Base-by-base conservation (phyloP, 2,888 invertebrate species). In the Scaptomyza parva region DNA sequence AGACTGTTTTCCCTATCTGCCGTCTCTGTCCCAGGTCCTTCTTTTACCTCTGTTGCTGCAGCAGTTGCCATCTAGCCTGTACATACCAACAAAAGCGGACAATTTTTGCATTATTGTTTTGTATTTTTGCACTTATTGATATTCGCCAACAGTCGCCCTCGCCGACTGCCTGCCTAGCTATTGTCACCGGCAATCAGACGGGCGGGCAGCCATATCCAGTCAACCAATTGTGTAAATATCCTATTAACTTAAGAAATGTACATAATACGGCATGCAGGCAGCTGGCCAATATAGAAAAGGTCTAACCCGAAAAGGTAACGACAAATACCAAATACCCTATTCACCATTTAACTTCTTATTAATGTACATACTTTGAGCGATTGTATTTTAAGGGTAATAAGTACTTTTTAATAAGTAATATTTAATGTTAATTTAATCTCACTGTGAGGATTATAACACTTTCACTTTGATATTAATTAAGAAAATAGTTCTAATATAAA, bases 201-300 rank as follows among this genome's bases (percentile, higher is more conserved):
- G 35, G n/a, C 37, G 8, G 37, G 9, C 7, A 28, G 44, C 3
- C 40, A 6, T 18, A 11, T 9, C 33, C 35, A 24, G 48, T n/a
- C 50, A 65, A 67, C 45, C 71, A 85, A 76, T 79, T 82, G 79
- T 85, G 30, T 54, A 85, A 82, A 79, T 79, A 82, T 71, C 52
- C 70, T 74, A 78, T 82, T 82, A 78, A 73, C 78, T 84, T 30
- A n/a, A 40, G 18, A 39, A 47, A 52, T 47, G 50, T 33, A 28
- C 40, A 47, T 41, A 39, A 47, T 66, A 33, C 51, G 76, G 70
- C 60, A 40, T 54, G 17, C 60, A 40, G 60, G 17, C 47, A 70
- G 63, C 71, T 74, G 69, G 54, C 55, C 28, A 37, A 20, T 22
- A 20, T 35, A 11, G 44, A 44, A 60, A 55, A 54, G 53, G 52